phyloP scores from a whole-genome alignment of 1,140 invertebrate species.

The Brachionus sp. region DNA sequence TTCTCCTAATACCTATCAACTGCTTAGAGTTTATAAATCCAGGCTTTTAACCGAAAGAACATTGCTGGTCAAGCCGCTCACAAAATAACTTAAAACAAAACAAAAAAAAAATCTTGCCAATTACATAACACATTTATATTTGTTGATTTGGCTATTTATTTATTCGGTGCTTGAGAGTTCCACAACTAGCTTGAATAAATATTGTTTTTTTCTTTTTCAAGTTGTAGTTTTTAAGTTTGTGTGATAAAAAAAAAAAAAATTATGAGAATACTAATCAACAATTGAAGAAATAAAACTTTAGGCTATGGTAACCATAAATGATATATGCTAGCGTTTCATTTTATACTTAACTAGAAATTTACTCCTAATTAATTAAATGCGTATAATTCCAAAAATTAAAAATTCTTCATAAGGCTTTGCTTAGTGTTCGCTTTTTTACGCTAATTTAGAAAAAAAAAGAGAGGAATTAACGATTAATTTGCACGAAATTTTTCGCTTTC shows the following conservation, averaged over 20 bases:
- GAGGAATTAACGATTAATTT: slow-evolving; percentile 7
- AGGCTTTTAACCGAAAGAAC: background rate
- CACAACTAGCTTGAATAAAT: background rate
- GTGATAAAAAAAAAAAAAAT: background rate
- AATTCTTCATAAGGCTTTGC: background rate
- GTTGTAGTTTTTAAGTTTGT: background rate
- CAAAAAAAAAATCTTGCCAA: background rate
- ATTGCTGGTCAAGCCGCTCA: background rate
- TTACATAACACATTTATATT: background rate
- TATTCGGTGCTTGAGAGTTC: background rate
- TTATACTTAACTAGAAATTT: background rate
- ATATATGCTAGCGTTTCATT: background rate
- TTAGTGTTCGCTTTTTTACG: background rate
- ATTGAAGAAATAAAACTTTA: background rate
- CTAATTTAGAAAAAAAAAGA: background rate
- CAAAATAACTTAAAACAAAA: background rate
- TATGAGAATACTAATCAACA: slow-evolving; percentile 21
- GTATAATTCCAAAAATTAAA: background rate
- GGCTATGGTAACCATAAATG: slow-evolving; percentile 13
- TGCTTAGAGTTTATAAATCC: background rate
- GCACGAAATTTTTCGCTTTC: slow-evolving; percentile 34
- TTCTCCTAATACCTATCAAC: background rate
- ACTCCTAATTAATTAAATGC: background rate
- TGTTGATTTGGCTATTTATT: background rate
- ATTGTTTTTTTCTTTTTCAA: background rate